phyloP scores from a whole-genome alignment of 2,797 vertebrate genomes.

The Danionella dracula region DNA sequence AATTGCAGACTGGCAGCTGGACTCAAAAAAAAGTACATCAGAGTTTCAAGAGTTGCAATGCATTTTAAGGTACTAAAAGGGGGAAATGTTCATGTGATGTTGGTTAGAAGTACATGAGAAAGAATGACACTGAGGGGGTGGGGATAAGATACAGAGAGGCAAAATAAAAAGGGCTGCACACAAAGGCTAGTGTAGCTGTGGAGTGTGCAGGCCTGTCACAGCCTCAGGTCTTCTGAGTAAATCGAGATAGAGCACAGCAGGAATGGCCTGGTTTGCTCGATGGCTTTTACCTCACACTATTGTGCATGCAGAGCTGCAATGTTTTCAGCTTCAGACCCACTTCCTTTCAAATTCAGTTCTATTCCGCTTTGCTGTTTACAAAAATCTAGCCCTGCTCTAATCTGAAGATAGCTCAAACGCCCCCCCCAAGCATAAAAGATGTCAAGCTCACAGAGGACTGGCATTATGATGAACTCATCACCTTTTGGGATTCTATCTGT shows the following conservation, averaged over 20 bases:
- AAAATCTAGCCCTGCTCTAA: background rate
- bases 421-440: background rate
- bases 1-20: slow-evolving; percentile 19
- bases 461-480: background rate
- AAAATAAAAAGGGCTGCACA: background rate
- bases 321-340: background rate
- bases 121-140: background rate
- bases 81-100: background rate
- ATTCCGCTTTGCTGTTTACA: background rate
- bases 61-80: background rate
- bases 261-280: slow-evolving; percentile 27
- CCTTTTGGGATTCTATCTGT: background rate
- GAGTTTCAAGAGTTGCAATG: background rate
- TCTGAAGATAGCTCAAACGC: background rate
- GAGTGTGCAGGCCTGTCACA: slow-evolving; percentile 21
- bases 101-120: background rate
- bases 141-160: background rate
- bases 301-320: background rate
- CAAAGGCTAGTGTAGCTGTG: slow-evolving; percentile 11
- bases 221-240: slow-evolving; percentile 24
- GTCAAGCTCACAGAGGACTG: background rate
- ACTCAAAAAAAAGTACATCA: slow-evolving; percentile 11
- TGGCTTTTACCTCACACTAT: slow-evolving; percentile 3
- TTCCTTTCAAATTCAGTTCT: background rate
- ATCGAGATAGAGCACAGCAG: background rate